Evolutionary conservation across 2,797 vertebrate genomes (phyloP).

Genomic region (Hoplostethus atlanticus): DNA sequence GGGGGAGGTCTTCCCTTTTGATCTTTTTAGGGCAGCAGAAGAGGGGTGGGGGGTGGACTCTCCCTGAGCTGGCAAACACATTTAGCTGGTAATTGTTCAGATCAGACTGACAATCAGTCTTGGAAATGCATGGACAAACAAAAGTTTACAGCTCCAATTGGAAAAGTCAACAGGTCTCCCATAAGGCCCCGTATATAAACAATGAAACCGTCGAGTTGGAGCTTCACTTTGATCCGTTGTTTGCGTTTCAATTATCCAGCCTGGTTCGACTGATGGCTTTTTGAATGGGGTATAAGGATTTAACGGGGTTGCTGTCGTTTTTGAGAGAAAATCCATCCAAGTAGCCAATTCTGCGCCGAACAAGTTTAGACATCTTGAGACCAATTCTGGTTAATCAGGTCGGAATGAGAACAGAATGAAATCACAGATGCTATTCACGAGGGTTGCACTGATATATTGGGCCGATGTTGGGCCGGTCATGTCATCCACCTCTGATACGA

Average conservation of each 20-base stretch:
- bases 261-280: conserved; percentile 53
- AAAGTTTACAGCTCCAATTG: conserved; percentile 86
- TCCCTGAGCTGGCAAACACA: conserved; percentile 86
- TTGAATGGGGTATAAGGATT: conserved; percentile 52
- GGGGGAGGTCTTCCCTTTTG: conserved; percentile 77
- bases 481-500: too few relatives aligned
- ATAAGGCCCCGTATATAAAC: conserved; percentile 78
- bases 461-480: too few relatives aligned
- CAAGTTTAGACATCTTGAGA: too few relatives aligned
- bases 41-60: conserved; percentile 51
- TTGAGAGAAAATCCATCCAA: conserved; percentile 44
- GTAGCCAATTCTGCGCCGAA: not conserved
- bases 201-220: conserved; percentile 76
- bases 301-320: conserved; percentile 59
- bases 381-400: not conserved
- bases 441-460: too few relatives aligned
- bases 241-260: conserved; percentile 79
- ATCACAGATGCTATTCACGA: not conserved
- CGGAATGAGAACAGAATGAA: not conserved
- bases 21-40: conserved; percentile 83
- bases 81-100: conserved; percentile 86
- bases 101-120: conserved; percentile 85
- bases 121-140: conserved; percentile 86
- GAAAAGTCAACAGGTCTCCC: conserved; percentile 85
- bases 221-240: conserved; percentile 81